Evolutionary conservation across 2,888 invertebrate species (phyloP), one percentile per base, ranked within the genome.

Genomic region (Capitulum mitella): DNA sequence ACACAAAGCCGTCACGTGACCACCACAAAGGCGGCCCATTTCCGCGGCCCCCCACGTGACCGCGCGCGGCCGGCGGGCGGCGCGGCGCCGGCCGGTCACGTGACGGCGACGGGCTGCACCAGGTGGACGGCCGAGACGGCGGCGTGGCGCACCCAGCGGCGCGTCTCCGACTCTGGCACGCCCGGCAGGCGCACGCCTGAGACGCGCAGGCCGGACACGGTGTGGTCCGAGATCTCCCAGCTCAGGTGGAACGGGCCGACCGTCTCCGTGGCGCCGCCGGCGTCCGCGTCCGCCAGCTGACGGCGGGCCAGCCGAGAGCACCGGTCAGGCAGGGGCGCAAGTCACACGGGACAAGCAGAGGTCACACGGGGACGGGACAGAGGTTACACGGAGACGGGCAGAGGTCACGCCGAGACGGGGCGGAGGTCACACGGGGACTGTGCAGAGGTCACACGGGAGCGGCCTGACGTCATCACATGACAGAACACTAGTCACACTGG

Each of bases 181-280:
- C 70, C 70, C 8, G 70, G 40, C 37, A 70, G 70, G 6, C 40
- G 70, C 70, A 70, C 70, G 22, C 37, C 70, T 3, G 70, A 19
- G 26, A 70, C 70, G 22, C 70, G 70, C 70, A 70, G 70, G 70
- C 70, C 70, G 26, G 70, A 40, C 22, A 70, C 70, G 26, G 70
- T 70, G 26, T 37, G 70, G 40, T 70, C 70, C 22, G 70, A 70
- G 40, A 70, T 26, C 70, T 70, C 70, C 70, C 70, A 70, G 26
- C 40, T 37, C 1, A 70, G 70, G 34, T 40, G 70, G 70, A 70
- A 70, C 37, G 70, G 70, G 3, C 70, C 70, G 26, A 70, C 19
- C 19, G 70, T 19, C 1, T 70, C 70, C 26, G 37, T 22, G 37
- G 37, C 26, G 70, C 40, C 37, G 40, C 10, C 6, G 26, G 19